Base-by-base conservation (phyloP, 1,140 invertebrate species). In the Lepeophtheirus salmonis region DNA sequence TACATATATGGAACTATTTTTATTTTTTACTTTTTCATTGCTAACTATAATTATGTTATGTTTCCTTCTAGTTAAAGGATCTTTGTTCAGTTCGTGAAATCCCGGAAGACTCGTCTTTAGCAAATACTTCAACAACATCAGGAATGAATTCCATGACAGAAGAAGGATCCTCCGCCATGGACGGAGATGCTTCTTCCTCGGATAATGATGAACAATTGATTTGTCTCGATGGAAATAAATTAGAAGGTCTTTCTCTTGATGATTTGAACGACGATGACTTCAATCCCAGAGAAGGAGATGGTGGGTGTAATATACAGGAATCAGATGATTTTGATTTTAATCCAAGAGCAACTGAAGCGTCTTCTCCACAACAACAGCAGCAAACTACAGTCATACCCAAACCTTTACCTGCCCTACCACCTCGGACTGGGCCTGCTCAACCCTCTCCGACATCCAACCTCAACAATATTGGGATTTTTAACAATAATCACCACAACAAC, bases 251-350 rank as follows among this genome's bases (percentile, higher is more conserved):
- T 12, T 18, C 49, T 2, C 22, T 61, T 18, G 59, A 61, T 20
- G 59, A 53, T 14, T 17, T 61, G 14, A 49, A 61, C 25, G 59
- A 61, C 50, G 59, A 56, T 25, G 59, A 61, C 49, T 61, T 60
- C 41, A 41, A 60, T 18, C 57, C 57, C 16, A 26, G 57, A 55
- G 57, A 21, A n/a, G 41, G 41, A 10, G 57, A 49, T 21, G 17
- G 30, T 18, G 49, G 30, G 41, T 50, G 16, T 2, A 18, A 50
- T 10, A 17, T 20, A 14, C n/a, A 23, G 2, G 52, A 54, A 20
- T 16, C 17, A 12, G 52, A 18, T 54, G 52, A 54, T 4, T 20
- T 24, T 3, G 52, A 54, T 23, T 54, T 57, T 24, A 25, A 57
- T 25, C 55, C 55, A 16, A 16, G 55, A 30, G 55, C 24, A 20